Base-by-base conservation (phyloP, 2,888 invertebrate species). In the Tenodera sinensis region DNA sequence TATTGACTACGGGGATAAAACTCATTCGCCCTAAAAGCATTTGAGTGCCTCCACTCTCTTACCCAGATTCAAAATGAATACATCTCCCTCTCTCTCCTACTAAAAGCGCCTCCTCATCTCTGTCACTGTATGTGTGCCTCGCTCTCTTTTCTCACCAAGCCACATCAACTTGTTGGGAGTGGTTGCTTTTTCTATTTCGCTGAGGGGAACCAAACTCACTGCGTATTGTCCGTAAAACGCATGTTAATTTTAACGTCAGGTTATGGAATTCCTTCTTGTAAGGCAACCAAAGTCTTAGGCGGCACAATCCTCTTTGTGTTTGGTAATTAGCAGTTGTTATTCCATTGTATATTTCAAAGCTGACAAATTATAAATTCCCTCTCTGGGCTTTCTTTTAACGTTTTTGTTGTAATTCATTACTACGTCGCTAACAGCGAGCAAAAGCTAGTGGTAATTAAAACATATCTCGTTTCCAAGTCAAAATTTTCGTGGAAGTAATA, bases 21-120 rank as follows among this genome's bases (percentile, higher is more conserved):
- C 92, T 93, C 92, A 92, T 92, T 93, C 92, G 91, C 91, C 92
- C 92, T 93, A 93, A 93, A 93, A 93, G 93, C 93, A 92, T 93
- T 93, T 92, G 92, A 92, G 92, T 92, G 92, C 91, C 91, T 91
- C 90, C 91, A 90, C 90, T 90, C 90, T 85, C 85, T 87, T 89
- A 88, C 90, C 85, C 89, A 89, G 89, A 90, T 90, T 90, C 90
- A 90, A 89, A 89, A 90, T 90, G 90, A 90, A 90, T 90, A 89
- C 90, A 89, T 82, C 27, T 83, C 83, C 12, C 30, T 82, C 83
- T 34, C 34, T 82, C 84, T 87, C 89, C 88, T 71, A 81, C 71
- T 85, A 83, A 42, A 42, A 42, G 42, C 42, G 42, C 42, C 42
- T 42, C 34, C 3, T 34, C 34, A 7, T 34, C 34, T 88, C 83